phyloP scores from a whole-genome alignment of 2,888 invertebrate genomes.

The Serrognathus titanus region DNA sequence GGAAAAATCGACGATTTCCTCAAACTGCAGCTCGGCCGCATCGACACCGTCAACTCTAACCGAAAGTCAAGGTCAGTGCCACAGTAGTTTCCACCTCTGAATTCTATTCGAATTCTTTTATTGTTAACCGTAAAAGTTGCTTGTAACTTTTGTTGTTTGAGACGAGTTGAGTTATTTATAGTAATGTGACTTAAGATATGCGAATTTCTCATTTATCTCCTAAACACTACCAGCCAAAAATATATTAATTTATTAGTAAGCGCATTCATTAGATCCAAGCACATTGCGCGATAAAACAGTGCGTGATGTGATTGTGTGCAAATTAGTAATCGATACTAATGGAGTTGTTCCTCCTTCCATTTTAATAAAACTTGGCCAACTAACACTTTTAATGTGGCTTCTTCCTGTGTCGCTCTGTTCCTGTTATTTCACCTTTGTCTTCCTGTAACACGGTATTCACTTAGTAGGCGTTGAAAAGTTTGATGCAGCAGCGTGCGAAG shows the following conservation, averaged over 20 bases:
- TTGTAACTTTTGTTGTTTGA: not conserved
- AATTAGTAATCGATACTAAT: not conserved
- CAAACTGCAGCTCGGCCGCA: constrained; percentile 24
- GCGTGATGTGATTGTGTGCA: not conserved
- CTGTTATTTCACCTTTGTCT: constrained; percentile 17
- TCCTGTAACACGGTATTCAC: constrained; percentile 24
- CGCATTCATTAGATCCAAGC: not conserved
- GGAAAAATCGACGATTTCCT: constrained; percentile 28
- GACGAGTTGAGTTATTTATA: not conserved
- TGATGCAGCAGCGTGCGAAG: constrained; percentile 3
- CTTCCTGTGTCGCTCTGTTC: constrained; percentile 10
- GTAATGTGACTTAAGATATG: not conserved
- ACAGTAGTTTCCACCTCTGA: not conserved
- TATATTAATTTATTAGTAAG: not conserved
- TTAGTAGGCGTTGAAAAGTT: constrained; percentile 19
- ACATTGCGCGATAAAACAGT: not conserved
- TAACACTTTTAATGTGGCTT: constrained; percentile 3
- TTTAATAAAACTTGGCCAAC: not conserved
- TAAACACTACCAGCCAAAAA: too few relatives aligned
- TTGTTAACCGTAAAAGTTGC: too few relatives aligned
- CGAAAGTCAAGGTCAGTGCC: constrained; percentile 28
- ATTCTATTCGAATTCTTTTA: not conserved
- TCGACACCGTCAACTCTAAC: constrained; percentile 23
- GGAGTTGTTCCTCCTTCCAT: not conserved
- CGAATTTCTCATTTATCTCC: not conserved